Evolutionary conservation across 2,888 invertebrate species (phyloP).

Genomic region (Eupithecia abbreviata): DNA sequence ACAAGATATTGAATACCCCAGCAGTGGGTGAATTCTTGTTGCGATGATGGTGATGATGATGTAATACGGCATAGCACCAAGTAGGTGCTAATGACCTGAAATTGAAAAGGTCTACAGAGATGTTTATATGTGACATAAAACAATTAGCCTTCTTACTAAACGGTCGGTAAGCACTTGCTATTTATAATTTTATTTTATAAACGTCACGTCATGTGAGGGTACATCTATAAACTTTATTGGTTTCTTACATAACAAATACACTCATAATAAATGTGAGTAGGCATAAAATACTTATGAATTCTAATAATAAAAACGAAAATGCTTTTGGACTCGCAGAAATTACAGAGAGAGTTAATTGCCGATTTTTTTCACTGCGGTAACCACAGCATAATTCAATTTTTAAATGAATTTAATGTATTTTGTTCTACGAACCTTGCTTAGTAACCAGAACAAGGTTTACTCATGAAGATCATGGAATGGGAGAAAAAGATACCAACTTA

Average conservation of each 20-base stretch:
- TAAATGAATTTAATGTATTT: neutral
- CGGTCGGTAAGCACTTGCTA: conserved; percentile 20
- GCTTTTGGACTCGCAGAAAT: conserved; percentile 46
- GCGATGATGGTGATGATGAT: neutral
- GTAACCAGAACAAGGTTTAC: neutral
- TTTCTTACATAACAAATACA: conserved; percentile 33
- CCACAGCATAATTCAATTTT: neutral
- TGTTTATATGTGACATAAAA: conserved; percentile 17
- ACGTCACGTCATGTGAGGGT: conserved; percentile 19
- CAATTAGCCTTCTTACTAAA: conserved; percentile 26
- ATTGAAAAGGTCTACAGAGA: neutral
- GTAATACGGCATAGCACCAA: neutral
- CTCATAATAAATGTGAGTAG: conserved; percentile 23
- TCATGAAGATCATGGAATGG: neutral
- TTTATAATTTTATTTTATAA: conserved; percentile 25
- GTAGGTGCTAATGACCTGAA: conserved; percentile 4
- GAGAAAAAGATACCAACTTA: neutral
- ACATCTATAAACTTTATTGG: conserved; percentile 32
- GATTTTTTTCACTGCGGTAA: conserved; percentile 11
- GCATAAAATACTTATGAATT: conserved; percentile 6
- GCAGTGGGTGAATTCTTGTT: neutral
- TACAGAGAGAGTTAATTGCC: conserved; percentile 53
- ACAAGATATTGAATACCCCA: neutral
- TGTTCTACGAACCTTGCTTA: neutral
- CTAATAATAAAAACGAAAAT: conserved; percentile 45